These are phyloP conservation scores for Netelia melanura DNA, from an alignment of 2,888 invertebrate species.

Conservation along the genomic window DNA sequence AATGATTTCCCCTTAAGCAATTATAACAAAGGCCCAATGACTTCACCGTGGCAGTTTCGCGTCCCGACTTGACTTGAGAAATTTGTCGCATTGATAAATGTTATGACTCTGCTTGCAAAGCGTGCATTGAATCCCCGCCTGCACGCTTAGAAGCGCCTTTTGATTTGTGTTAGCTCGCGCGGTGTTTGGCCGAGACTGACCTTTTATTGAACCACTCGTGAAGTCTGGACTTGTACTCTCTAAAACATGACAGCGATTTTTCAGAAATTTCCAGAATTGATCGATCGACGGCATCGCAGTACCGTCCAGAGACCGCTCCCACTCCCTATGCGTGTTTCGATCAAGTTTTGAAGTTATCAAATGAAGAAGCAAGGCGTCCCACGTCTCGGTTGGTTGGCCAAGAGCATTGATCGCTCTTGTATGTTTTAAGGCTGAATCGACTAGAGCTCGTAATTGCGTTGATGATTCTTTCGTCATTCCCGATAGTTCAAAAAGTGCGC, in stretches of 20 bases:
- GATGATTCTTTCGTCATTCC: conserved; percentile 28
- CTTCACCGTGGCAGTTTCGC: conserved; percentile 47
- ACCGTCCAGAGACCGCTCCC: conserved; percentile 25
- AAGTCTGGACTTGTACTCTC: not conserved
- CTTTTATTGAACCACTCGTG: not conserved
- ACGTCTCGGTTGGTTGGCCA: conserved; percentile 31
- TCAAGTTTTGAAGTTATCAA: conserved; percentile 43
- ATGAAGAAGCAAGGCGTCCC: conserved; percentile 38
- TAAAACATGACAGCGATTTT: conserved; percentile 17
- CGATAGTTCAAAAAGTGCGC: conserved; percentile 39
- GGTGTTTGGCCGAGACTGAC: not conserved
- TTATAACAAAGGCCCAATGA: conserved; percentile 47
- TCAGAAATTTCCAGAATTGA: not conserved
- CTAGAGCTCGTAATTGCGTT: conserved; percentile 5
- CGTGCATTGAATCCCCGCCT: conserved; percentile 14
- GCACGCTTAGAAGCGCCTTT: not conserved
- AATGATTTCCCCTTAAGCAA: conserved; percentile 44
- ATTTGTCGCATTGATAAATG: conserved; percentile 49
- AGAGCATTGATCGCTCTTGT: conserved; percentile 36
- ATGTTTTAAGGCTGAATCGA: conserved; percentile 36
- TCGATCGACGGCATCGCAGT: not conserved
- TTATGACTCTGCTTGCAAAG: conserved; percentile 39
- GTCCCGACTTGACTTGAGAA: conserved; percentile 21
- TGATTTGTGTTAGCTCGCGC: not conserved
- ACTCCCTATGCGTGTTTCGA: conserved; percentile 24